These are phyloP conservation scores for Leucophora obtusa DNA, from an alignment of 2,888 invertebrate genomes.

Conservation along the genomic window DNA sequence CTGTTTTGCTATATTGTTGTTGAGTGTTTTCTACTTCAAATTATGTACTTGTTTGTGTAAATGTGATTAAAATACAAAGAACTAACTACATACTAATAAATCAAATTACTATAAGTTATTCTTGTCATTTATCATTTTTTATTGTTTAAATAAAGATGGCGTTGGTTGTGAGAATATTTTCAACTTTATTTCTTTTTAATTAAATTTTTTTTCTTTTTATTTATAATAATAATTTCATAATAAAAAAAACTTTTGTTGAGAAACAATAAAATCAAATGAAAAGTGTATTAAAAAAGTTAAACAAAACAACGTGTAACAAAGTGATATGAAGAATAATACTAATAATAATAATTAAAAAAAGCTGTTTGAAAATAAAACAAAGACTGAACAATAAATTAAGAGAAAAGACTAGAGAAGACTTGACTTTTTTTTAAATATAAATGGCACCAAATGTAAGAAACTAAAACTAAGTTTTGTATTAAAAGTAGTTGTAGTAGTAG, in stretches of 20 bases:
- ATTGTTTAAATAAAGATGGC: conserved; percentile 14
- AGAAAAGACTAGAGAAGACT: not conserved
- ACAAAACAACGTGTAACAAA: conserved; percentile 4
- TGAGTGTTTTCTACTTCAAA: not conserved
- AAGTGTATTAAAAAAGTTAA: conserved; percentile 4
- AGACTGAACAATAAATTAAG: not conserved
- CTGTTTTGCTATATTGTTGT: too few relatives aligned
- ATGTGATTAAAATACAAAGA: conserved; percentile 1
- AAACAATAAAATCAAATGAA: not conserved
- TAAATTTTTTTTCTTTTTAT: conserved; percentile 39
- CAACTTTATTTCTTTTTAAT: conserved; percentile 66
- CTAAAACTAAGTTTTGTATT: not conserved
- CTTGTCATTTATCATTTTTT: too few relatives aligned
- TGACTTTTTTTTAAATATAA: not conserved
- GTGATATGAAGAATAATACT: conserved; percentile 1
- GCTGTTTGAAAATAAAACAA: not conserved
- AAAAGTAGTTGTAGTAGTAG: conserved; percentile 28
- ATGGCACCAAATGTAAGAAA: conserved; percentile 20
- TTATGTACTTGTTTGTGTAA: not conserved
- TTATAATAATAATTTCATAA: not conserved
- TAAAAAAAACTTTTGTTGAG: conserved; percentile 14
- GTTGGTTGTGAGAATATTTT: conserved; percentile 65
- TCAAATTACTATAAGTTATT: not conserved
- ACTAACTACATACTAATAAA: conserved; percentile 1
- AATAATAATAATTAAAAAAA: not conserved